Percentiles rank a stretch among this genome's conserved stretches.
Evolutionary conservation across 2,888 invertebrate species (phyloP).

Genomic region (Nyleta sp.): DNA sequence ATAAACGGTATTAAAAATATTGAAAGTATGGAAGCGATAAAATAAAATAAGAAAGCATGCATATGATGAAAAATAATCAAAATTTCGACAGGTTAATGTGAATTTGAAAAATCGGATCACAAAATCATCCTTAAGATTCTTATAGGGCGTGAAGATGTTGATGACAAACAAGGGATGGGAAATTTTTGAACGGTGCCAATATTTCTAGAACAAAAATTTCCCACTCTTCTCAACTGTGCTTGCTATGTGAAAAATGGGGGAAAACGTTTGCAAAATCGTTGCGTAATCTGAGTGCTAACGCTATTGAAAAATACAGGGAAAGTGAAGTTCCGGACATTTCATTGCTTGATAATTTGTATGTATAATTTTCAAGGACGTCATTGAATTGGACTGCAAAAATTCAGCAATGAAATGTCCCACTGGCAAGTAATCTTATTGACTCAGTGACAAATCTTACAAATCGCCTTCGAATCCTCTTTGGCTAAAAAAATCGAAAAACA

Average conservation of each 20-base stretch:
- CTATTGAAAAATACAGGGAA: constrained; percentile 19
- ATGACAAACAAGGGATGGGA: too few relatives aligned
- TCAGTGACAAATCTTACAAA: constrained; percentile 75
- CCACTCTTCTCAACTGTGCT: constrained; percentile 26
- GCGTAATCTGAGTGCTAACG: constrained; percentile 12
- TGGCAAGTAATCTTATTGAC: constrained; percentile 59
- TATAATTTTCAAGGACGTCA: background rate
- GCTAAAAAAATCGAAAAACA: constrained; percentile 73
- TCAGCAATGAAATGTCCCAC: constrained; percentile 62
- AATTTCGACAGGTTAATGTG: too few relatives aligned
- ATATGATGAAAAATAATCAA: background rate
- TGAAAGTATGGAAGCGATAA: too few relatives aligned
- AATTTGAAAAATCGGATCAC: too few relatives aligned
- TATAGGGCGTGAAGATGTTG: too few relatives aligned
- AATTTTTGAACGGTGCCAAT: too few relatives aligned
- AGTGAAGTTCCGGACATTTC: constrained; percentile 40
- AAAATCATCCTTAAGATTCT: too few relatives aligned
- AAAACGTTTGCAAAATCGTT: constrained; percentile 1
- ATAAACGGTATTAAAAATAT: too few relatives aligned
- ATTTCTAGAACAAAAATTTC: background rate
- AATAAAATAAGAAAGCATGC: constrained; percentile 15
- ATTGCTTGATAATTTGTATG: constrained; percentile 16
- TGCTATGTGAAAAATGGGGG: constrained; percentile 21
- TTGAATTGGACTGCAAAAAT: background rate
- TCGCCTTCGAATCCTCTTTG: constrained; percentile 80